Base-by-base conservation (phyloP, 2,888 invertebrate species). In the Harpalus rubripes region DNA sequence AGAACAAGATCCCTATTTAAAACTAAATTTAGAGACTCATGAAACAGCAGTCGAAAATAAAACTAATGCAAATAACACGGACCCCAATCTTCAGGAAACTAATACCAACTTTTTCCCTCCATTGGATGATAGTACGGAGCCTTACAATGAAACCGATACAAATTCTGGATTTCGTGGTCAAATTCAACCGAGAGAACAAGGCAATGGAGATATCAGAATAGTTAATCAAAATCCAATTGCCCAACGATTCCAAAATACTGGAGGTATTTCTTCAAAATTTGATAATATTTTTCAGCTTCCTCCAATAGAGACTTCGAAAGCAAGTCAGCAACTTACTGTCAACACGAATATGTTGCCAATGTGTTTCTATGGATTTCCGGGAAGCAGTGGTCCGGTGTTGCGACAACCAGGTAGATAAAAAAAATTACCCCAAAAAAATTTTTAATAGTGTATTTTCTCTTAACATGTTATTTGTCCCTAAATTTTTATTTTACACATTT, bases 141-240 rank as follows among this genome's bases (percentile, higher is more conserved):
- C 7, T 4, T 8, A 22, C 1, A 63, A 68, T 7, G 32, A 68
- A n/a, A 22, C 15, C 15, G 16, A 72, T 10, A 5, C 72, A 74
- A 18, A 44, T 68, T 15, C 68, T n/a, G 32, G 68, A 26, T 68
- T 32, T 16, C 68, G 41, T n/a, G 8, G 72, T 41, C 41, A 74
- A 44, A 4, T 12, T 10, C 10, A 41, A 74, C 10, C 44, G 10
- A 52, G 44, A 52, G 10, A 52, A 52, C 10, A 18, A n/a, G 18
- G 16, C 12, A 68, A 68, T 68, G 68, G 59, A 41, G 74, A 85
- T 72, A 80, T 65, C 26, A 52, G 85, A 44, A 85, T 85, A 58
- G 85, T 85, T 4, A 85, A 85, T 80, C 80, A 79, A 68, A 85
- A 85, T 59, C 80, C 72, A 52, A 41, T 85, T 12, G 85, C 84